Conservation (phyloP, 2,113 vertebrate species). For the Upupa epops region DNA sequence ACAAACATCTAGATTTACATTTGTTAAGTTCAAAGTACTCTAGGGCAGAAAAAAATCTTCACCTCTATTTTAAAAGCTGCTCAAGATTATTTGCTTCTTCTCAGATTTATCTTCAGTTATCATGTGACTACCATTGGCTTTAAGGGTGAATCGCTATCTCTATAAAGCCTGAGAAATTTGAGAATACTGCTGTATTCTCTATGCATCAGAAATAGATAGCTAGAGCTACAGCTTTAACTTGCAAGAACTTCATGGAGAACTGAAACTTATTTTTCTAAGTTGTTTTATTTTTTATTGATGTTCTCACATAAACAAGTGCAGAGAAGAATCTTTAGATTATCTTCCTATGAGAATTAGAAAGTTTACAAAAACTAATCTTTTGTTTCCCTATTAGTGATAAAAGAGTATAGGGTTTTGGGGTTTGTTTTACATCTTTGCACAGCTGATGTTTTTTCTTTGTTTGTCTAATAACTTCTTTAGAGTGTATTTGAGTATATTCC, state of each 20-base stretch:
- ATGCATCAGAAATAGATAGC: slow-evolving; percentile 4
- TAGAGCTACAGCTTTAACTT: slow-evolving; percentile 11
- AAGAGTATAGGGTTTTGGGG: background rate
- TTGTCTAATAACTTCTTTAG: background rate
- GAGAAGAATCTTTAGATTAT: background rate
- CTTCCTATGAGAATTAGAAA: background rate
- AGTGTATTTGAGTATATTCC: background rate
- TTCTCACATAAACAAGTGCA: background rate
- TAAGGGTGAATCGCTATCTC: slow-evolving; percentile 11
- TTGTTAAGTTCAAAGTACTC: background rate
- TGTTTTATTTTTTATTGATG: slow-evolving; percentile 4
- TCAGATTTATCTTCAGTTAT: slow-evolving; percentile 56
- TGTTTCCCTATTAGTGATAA: background rate
- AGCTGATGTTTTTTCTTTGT: background rate
- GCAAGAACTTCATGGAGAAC: background rate
- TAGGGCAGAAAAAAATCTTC: no score
- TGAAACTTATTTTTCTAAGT: background rate
- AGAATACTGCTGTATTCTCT: background rate
- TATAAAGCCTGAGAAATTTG: slow-evolving; percentile 22
- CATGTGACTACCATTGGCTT: background rate
- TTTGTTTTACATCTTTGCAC: background rate
- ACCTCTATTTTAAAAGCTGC: background rate
- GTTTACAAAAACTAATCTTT: background rate
- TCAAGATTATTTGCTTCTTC: background rate
- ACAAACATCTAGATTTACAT: background rate